phyloP scores from a whole-genome alignment of 2,797 vertebrate species.

The Trichosurus vulpecula region DNA sequence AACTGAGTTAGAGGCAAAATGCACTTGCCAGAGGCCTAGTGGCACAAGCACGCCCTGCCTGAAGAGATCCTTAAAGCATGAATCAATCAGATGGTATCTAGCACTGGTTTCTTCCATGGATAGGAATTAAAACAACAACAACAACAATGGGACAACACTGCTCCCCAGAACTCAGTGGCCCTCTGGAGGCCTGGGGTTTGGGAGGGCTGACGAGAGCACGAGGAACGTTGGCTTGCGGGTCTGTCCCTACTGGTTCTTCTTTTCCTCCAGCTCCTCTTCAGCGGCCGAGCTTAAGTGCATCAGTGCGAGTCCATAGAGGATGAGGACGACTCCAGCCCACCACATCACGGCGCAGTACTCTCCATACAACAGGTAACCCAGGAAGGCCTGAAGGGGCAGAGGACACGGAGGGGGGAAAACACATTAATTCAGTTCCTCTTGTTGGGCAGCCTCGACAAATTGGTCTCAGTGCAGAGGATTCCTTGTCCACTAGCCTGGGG shows the following conservation, averaged over 20 bases:
- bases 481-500: not conserved
- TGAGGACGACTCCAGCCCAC: slow-evolving; percentile 92
- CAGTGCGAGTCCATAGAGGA: slow-evolving; percentile 89
- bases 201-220: not conserved
- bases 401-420: not conserved
- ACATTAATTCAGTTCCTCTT: not conserved
- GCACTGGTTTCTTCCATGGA: slow-evolving; percentile 1
- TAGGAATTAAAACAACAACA: not conserved
- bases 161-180: not conserved
- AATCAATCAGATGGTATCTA: not conserved
- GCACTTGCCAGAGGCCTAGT: not conserved
- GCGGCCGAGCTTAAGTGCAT: slow-evolving; percentile 86
- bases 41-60: not conserved
- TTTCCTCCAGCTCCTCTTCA: not conserved
- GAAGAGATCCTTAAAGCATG: not conserved
- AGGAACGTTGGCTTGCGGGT: fast-evolving
- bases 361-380: slow-evolving; percentile 84
- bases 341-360: slow-evolving; percentile 91
- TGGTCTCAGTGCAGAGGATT: not conserved
- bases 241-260: slow-evolving; percentile 76
- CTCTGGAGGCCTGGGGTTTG: not conserved
- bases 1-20: not conserved
- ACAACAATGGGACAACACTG: fast-evolving
- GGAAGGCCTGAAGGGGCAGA: slow-evolving; percentile 80
- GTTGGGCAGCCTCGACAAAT: not conserved